Base-by-base conservation (phyloP, 2,113 vertebrate genomes). In the Lophotis ruficrista region DNA sequence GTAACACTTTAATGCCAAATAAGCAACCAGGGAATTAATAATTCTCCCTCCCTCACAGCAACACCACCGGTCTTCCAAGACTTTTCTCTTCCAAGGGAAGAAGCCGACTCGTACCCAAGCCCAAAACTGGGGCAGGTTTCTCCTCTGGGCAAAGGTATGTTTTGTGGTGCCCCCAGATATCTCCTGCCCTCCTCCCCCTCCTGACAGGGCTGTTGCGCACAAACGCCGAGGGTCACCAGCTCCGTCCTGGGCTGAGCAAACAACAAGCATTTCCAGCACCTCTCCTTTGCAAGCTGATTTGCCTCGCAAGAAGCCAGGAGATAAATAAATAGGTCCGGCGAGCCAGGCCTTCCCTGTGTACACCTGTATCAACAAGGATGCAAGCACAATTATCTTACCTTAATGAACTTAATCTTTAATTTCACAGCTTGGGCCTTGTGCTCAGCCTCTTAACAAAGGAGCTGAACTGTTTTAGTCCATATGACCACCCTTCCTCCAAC, bases 351-450 rank as follows among this genome's bases (percentile, higher is more conserved):
- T 62, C 87, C 72, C 86, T 57, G 69, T 89, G 90, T 97, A 98
- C 98, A 98, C 98, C 98, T 98, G 98, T 98, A 98, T 97, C 97
- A 97, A 98, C 98, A 98, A 97, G 97, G 98, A 98, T 96, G 95
- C 94, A 75, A 97, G 92, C 83, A 76, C 97, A 96, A 97, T 98
- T 98, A 97, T 97, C 98, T 98, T 98, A 98, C 98, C 98, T 98
- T 98, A 98, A 98, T 97, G 97, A 98, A 98, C 98, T 98, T 98
- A 98, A 98, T 98, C 98, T 98, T 98, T 98, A 98, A 98, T 98
- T 98, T 98, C 98, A 97, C 97, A 98, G 98, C 98, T 96, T 98
- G 98, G 97, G 97, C 97, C 98, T 98, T 96, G 97, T 95, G 96
- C 97, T 97, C 97, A 96, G 98, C 93, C 97, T 96, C 93, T 96